phyloP scores from a whole-genome alignment of 2,888 invertebrate species.

The Sturmia bella region DNA sequence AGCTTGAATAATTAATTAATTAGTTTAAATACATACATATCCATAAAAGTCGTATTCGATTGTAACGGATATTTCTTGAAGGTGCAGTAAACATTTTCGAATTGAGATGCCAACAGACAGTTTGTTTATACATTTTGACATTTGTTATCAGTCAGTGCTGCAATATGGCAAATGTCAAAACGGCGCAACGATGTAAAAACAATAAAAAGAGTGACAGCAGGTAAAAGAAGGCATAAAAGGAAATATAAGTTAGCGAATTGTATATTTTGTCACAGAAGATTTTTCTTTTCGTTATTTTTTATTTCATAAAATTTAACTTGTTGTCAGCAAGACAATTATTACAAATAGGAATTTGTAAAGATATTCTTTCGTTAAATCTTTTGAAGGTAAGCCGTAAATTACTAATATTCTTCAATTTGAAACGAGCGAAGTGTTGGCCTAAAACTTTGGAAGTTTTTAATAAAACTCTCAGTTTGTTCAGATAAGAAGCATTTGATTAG shows the following conservation, averaged over 20 bases:
- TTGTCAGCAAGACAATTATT: constrained; percentile 9
- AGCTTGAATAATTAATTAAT: too few species aligned
- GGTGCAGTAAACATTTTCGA: neutral
- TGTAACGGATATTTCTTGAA: neutral
- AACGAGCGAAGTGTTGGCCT: too few species aligned
- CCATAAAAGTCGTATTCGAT: neutral
- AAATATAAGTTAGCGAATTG: constrained; percentile 30
- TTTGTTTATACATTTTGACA: constrained; percentile 13
- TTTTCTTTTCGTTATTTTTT: constrained; percentile 59
- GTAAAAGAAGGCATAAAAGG: constrained; percentile 47
- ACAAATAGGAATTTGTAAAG: constrained; percentile 17
- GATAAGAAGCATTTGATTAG: too few species aligned
- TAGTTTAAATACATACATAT: too few species aligned
- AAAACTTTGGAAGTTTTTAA: too few species aligned
- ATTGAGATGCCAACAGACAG: constrained; percentile 3
- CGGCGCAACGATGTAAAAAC: constrained; percentile 4
- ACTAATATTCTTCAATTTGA: too few species aligned
- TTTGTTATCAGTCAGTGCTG: constrained; percentile 31
- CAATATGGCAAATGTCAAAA: constrained; percentile 38
- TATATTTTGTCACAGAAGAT: constrained; percentile 40
- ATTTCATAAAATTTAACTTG: constrained; percentile 51
- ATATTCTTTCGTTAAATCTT: neutral
- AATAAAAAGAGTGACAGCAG: constrained; percentile 44
- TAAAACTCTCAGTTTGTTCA: too few species aligned
- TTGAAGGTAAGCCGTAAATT: too few species aligned